Evolutionary conservation across 2,888 invertebrate species (phyloP).

Genomic region (Pachycephus smyrnensis): DNA sequence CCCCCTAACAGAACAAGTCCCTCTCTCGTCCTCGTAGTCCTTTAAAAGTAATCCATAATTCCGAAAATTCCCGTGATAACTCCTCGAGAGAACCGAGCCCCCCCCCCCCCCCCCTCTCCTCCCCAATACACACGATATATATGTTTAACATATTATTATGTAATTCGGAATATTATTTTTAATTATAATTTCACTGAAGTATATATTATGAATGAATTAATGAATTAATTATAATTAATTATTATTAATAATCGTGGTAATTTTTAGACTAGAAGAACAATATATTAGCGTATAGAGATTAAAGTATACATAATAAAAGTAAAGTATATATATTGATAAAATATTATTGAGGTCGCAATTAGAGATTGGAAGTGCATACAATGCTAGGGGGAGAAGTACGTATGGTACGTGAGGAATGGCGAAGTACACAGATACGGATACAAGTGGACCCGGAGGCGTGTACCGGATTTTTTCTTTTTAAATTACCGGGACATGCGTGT

Average conservation of each 20-base stretch:
- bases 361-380: slow-evolving; percentile 59
- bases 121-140: slow-evolving; percentile 43
- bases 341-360: slow-evolving; percentile 61
- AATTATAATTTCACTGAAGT: slow-evolving; percentile 49
- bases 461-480: neutral
- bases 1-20: neutral
- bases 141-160: slow-evolving; percentile 51
- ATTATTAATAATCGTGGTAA: slow-evolving; percentile 61
- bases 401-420: slow-evolving; percentile 15
- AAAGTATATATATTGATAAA: slow-evolving; percentile 59
- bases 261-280: slow-evolving; percentile 63
- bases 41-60: neutral
- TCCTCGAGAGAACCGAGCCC: neutral
- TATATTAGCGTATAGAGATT: slow-evolving; percentile 63
- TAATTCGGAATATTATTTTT: slow-evolving; percentile 44
- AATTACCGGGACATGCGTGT: slow-evolving; percentile 15
- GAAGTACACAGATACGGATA: slow-evolving; percentile 43
- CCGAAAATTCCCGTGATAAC: neutral
- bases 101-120: slow-evolving; percentile 18
- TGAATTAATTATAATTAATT: slow-evolving; percentile 35
- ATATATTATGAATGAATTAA: slow-evolving; percentile 32
- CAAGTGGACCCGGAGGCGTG: slow-evolving; percentile 39
- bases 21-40: neutral
- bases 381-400: slow-evolving; percentile 41
- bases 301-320: slow-evolving; percentile 55